A percentile compares a stretch with the other conserved stretches of the same genome.
phyloP scores from a whole-genome alignment of 2,797 vertebrate genomes.

The Nyctalus aviator region DNA sequence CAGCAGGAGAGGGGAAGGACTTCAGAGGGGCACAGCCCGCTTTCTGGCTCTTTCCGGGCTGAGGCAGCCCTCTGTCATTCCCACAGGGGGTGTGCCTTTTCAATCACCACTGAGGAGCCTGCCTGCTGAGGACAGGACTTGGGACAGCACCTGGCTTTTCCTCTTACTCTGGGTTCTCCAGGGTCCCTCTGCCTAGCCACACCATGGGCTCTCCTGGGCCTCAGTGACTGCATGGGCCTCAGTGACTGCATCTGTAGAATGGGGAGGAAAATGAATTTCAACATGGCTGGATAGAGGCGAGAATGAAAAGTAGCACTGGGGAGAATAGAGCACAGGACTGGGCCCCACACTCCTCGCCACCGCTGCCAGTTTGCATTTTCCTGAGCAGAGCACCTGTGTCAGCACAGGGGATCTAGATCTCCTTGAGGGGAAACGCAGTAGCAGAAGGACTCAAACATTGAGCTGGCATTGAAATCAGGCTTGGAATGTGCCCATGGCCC shows the following conservation, averaged over 20 bases:
- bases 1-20: background rate
- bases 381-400: no score
- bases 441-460: fast-evolving
- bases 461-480: fast-evolving
- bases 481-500: background rate
- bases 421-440: fast-evolving
- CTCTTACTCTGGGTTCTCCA: background rate
- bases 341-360: fast-evolving
- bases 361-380: fast-evolving
- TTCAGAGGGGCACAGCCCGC: background rate
- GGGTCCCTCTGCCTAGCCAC: background rate
- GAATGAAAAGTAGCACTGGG: fast-evolving
- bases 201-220: background rate
- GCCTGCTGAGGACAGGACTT: background rate
- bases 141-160: background rate
- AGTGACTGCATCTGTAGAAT: fast-evolving
- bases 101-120: background rate
- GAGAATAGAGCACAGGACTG: background rate
- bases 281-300: background rate
- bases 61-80: background rate
- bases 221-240: fast-evolving
- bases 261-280: background rate
- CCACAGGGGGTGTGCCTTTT: background rate
- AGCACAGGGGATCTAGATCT: fast-evolving
- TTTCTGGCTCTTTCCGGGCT: background rate